phyloP scores from a whole-genome alignment of 2,797 vertebrate genomes.

The Sternarchorhynchus goeldii region DNA sequence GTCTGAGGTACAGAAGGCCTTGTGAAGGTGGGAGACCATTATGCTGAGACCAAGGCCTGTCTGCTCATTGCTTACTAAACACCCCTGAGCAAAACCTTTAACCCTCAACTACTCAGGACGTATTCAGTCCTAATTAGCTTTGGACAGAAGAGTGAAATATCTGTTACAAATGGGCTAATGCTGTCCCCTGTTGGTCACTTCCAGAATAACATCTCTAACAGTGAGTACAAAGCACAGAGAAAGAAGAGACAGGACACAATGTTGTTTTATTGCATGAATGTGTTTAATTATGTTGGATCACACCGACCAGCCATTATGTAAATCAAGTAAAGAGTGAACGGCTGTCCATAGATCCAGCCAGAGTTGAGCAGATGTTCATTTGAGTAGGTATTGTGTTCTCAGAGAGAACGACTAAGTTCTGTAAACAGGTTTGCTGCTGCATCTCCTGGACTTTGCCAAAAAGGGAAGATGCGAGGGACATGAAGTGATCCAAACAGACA shows the following conservation, averaged over 20 bases:
- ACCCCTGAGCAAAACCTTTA: too few species aligned
- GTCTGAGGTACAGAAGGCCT: too few species aligned
- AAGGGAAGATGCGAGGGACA: background rate
- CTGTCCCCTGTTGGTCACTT: slow-evolving; percentile 21
- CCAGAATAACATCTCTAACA: background rate
- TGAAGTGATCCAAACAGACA: background rate
- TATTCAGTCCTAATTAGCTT: too few species aligned
- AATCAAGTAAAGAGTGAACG: slow-evolving; percentile 5
- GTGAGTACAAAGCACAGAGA: background rate
- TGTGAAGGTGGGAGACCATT: too few species aligned
- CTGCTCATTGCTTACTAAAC: too few species aligned
- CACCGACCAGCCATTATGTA: slow-evolving; percentile 21
- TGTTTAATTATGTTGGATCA: slow-evolving; percentile 43
- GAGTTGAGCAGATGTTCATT: slow-evolving; percentile 3
- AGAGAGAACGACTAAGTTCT: slow-evolving; percentile 1
- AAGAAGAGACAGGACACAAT: background rate
- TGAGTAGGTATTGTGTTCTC: background rate
- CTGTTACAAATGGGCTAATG: background rate
- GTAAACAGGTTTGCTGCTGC: background rate
- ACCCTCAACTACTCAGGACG: too few species aligned
- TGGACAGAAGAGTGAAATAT: too few species aligned
- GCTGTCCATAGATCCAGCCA: background rate
- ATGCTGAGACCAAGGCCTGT: too few species aligned
- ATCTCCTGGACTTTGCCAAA: background rate
- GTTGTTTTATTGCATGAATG: slow-evolving; percentile 38